phyloP scores from a whole-genome alignment of 2,797 vertebrate genomes.

The Gymnodraco acuticeps region DNA sequence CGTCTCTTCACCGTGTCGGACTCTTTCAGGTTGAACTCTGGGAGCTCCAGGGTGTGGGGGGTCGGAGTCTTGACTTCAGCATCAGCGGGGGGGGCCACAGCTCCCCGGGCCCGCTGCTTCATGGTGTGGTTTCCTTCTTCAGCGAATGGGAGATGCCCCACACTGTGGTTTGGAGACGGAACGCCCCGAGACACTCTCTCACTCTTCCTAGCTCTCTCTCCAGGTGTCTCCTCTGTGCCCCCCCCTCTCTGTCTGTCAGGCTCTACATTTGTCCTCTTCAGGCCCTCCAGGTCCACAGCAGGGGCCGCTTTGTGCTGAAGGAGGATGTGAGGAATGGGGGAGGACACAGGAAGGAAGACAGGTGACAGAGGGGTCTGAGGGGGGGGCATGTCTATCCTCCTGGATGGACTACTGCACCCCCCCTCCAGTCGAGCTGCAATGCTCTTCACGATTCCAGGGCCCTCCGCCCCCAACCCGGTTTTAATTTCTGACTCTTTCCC shows the following conservation, averaged over 20 bases:
- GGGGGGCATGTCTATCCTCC: constrained; percentile 69
- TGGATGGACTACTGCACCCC: constrained; percentile 61
- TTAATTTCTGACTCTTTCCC: constrained; percentile 18
- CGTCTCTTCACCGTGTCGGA: constrained; percentile 95
- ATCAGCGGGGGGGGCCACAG: constrained; percentile 31
- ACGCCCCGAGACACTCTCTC: constrained; percentile 54
- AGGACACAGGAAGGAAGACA: constrained; percentile 38
- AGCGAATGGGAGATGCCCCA: constrained; percentile 91
- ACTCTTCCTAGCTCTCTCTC: constrained; percentile 53
- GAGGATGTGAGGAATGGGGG: constrained; percentile 32
- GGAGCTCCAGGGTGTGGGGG: constrained; percentile 63
- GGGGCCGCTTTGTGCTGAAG: constrained; percentile 66
- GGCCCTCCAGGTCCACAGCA: constrained; percentile 61
- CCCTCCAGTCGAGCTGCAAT: constrained; percentile 81
- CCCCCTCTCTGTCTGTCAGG: constrained; percentile 48
- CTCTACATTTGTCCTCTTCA: constrained; percentile 79
- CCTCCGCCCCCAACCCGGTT: constrained; percentile 60
- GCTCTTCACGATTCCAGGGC: constrained; percentile 77
- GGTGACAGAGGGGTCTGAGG: constrained; percentile 39
- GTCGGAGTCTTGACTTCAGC: constrained; percentile 36
- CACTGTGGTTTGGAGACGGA: constrained; percentile 83
- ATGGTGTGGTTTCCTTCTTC: constrained; percentile 96
- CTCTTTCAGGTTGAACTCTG: constrained; percentile 93
- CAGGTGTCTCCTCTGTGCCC: constrained; percentile 46
- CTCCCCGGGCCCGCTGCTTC: constrained; percentile 91